Base-by-base conservation (phyloP, 2,113 vertebrate genomes). In the Himantopus leucocephalus region DNA sequence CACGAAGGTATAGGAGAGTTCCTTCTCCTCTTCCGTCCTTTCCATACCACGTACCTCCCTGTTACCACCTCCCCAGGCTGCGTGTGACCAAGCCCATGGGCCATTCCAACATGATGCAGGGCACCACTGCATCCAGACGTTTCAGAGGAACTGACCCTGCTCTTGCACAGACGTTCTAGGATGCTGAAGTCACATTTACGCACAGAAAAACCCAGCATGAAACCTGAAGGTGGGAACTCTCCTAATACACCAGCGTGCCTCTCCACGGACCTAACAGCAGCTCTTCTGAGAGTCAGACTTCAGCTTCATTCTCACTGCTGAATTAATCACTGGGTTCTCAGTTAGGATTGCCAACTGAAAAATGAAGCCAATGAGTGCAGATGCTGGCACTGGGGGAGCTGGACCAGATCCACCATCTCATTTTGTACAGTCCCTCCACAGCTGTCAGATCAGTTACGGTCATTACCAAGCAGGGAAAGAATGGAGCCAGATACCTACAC, bases 381-480 rank as follows among this genome's bases (percentile, higher is more conserved):
- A 96, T 93, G 96, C 72, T 80, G 78, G 71, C 92, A 88, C 96
- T 76, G 62, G 45, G 96, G 96, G 91, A 87, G 90, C 92, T 96
- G 96, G 88, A 73, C 53, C 4, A 2, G 12, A 71, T 93, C 85
- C 95, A 96, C 72, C 68, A 39, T 8, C 89, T 85, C 73, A 20
- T 72, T 94, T 41, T 60, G 85, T 73, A 53, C 52, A 72, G 74
- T 21, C 93, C 72, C 84, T 52, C 81, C 93, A 92, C 93, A 96
- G 93, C 92, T 96, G 94, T 68, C 93, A 79, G 3, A 92, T 48
- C 83, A 89, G 80, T 9, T 27, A 45, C 0, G 62, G 94, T 75
- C 93, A 75, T 34, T 75, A 60, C 70, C 2, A 70, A 52, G 68
- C 91, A 2, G 43, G 37, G 68, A 63, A n/a, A 76, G 85, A 87